Evolutionary conservation across 2,888 invertebrate genomes (phyloP).

Genomic region (Scaptomyza caliginosa): DNA sequence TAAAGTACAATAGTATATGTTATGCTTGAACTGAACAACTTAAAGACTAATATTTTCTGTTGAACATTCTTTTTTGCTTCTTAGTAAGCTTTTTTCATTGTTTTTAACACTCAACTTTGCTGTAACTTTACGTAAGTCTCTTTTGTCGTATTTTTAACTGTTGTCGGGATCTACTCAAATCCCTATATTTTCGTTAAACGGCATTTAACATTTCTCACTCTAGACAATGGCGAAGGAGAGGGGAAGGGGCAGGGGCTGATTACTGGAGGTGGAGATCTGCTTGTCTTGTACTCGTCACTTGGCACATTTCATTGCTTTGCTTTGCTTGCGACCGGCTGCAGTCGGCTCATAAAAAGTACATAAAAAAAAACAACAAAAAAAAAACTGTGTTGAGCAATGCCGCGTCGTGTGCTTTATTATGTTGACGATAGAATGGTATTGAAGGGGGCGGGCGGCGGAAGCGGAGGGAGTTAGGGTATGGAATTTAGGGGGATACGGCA

Average conservation of each 20-base stretch:
- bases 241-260: neutral
- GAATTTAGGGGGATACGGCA: neutral
- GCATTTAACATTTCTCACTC: constrained; percentile 3
- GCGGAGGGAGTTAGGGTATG: no score
- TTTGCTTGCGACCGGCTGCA: constrained; percentile 37
- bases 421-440: neutral
- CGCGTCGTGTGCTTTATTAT: constrained; percentile 33
- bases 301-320: constrained; percentile 49
- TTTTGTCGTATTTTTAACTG: neutral
- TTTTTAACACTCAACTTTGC: no score
- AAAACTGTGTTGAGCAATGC: constrained; percentile 64
- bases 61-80: neutral
- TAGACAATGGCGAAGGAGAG: neutral
- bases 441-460: no score
- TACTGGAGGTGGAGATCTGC: neutral
- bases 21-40: neutral
- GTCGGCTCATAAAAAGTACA: constrained; percentile 64
- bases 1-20: neutral
- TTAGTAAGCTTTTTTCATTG: no score
- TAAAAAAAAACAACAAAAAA: constrained; percentile 76
- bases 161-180: neutral
- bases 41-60: neutral
- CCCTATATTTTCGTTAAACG: neutral
- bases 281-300: constrained; percentile 48
- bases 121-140: no score